Conservation (phyloP, 2,797 vertebrate species). For the Danio kyathit region DNA sequence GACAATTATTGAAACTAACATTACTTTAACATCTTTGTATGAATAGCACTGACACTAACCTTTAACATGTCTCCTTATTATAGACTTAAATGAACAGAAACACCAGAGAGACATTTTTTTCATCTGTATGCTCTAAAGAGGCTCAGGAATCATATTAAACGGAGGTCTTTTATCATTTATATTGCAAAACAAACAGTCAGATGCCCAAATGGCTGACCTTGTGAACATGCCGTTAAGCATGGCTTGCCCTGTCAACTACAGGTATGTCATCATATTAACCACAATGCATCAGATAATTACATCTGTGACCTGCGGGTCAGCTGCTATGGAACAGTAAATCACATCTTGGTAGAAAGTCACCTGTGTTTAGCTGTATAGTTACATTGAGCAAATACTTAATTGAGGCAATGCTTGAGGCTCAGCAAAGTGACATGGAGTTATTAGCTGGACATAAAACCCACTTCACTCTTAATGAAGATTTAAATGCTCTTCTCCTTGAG, state of each 20-base stretch:
- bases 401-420: conserved; percentile 26
- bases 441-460: conserved; percentile 33
- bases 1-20: conserved; percentile 5
- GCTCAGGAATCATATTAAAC: conserved; percentile 33
- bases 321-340: conserved; percentile 44
- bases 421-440: conserved; percentile 1
- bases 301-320: conserved; percentile 49
- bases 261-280: conserved; percentile 53
- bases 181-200: conserved; percentile 33
- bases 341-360: conserved; percentile 37
- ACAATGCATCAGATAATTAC: conserved; percentile 52
- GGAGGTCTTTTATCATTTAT: conserved; percentile 31
- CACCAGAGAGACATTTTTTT: conserved; percentile 2
- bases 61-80: not conserved
- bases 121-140: conserved; percentile 28
- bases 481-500: conserved; percentile 31
- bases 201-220: conserved; percentile 41
- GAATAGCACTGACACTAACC: not conserved
- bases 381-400: conserved; percentile 43
- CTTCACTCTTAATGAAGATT: conserved; percentile 24
- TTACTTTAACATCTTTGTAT: not conserved
- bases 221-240: conserved; percentile 50
- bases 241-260: conserved; percentile 57
- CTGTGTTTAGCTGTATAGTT: conserved; percentile 33
- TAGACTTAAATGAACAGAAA: not conserved